phyloP scores from a whole-genome alignment of 2,113 vertebrate genomes.

The Hippocampus abdominalis region DNA sequence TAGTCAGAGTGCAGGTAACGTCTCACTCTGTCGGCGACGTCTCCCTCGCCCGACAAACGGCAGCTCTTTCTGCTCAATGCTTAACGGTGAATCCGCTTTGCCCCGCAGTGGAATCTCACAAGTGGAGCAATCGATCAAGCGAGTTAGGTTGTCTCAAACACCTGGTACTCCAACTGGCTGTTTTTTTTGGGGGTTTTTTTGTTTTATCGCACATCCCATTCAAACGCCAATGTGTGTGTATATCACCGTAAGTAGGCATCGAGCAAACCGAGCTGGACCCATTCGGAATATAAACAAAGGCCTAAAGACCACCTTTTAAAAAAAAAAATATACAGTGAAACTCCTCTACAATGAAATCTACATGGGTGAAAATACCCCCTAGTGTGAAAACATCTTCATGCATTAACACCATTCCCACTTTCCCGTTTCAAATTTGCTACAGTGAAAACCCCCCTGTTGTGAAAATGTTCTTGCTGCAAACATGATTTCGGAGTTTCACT shows the following conservation, averaged over 20 bases:
- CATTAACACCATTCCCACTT: too few relatives aligned
- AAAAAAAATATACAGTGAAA: too few relatives aligned
- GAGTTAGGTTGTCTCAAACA: conserved; percentile 20
- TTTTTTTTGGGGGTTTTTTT: not conserved
- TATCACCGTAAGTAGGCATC: conserved; percentile 24
- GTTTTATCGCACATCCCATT: not conserved
- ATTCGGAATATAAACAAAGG: conserved; percentile 59
- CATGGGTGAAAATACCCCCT: too few relatives aligned
- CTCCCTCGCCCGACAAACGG: conserved; percentile 20
- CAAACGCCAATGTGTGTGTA: conserved; percentile 6
- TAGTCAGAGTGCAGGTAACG: conserved; percentile 33
- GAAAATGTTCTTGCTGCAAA: too few relatives aligned
- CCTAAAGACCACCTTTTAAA: too few relatives aligned
- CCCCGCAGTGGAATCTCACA: not conserved
- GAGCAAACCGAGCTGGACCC: conserved; percentile 47
- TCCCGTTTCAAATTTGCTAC: too few relatives aligned
- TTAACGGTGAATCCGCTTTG: conserved; percentile 1
- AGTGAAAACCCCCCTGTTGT: too few relatives aligned
- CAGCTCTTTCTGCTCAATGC: conserved; percentile 6
- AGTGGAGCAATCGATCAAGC: conserved; percentile 19
- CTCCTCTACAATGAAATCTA: too few relatives aligned
- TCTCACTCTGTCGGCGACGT: conserved; percentile 35
- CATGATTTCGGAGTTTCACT: too few relatives aligned
- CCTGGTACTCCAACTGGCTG: conserved; percentile 13
- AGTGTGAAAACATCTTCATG: too few relatives aligned